These are phyloP conservation scores for Trachythela sp. DNA, from an alignment of 64 coral and sea anemone species.

Conservation along the genomic window DNA sequence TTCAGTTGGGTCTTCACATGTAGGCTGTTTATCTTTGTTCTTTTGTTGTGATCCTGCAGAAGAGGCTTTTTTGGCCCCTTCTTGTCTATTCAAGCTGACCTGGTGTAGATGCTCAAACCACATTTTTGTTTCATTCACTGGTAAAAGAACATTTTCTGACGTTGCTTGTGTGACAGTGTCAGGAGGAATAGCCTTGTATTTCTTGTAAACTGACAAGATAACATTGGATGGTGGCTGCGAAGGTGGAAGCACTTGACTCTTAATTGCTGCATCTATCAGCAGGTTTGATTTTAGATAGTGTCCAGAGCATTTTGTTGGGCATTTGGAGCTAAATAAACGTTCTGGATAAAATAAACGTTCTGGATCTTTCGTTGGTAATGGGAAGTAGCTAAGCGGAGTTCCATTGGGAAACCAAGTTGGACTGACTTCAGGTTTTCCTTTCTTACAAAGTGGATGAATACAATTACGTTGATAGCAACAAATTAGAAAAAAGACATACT, in stretches of 20 bases:
- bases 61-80: slow-evolving; percentile 27
- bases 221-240: not conserved
- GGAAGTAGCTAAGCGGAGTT: slow-evolving; percentile 20
- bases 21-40: not conserved
- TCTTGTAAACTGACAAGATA: not conserved
- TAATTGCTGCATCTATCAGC: not conserved
- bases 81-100: slow-evolving; percentile 26
- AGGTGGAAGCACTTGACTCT: not conserved
- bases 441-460: slow-evolving; percentile 38
- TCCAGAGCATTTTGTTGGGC: slow-evolving; percentile 11
- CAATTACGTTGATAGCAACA: slow-evolving; percentile 42
- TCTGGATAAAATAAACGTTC: not conserved
- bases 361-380: slow-evolving; percentile 1
- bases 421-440: not conserved
- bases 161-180: not conserved
- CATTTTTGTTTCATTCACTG: slow-evolving; percentile 30
- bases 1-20: not conserved
- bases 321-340: not conserved
- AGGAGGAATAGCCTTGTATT: not conserved
- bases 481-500: slow-evolving; percentile 45
- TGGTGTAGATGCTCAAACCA: slow-evolving; percentile 31
- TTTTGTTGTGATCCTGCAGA: slow-evolving; percentile 22
- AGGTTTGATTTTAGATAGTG: slow-evolving; percentile 21
- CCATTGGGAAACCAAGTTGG: slow-evolving; percentile 21
- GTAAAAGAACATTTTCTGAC: slow-evolving; percentile 23